Percentiles rank a stretch among this genome's conserved stretches.
Conservation (phyloP, 2,113 vertebrate species). For the Pollimyrus isidori region DNA sequence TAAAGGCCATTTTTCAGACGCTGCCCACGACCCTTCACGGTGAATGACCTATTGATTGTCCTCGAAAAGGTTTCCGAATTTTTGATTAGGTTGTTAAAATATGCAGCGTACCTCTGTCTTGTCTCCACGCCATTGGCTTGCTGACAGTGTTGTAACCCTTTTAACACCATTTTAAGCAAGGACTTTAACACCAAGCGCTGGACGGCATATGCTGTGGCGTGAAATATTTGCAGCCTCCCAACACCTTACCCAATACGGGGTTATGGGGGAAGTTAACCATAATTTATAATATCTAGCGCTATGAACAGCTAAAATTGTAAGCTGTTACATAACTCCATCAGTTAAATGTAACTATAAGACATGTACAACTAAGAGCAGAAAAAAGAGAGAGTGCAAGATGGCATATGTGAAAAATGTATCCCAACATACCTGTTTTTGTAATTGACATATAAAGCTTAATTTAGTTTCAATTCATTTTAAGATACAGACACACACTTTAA, state of each 20-base stretch:
- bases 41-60: not conserved
- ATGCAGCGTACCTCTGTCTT: not conserved
- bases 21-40: not conserved
- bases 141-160: not conserved
- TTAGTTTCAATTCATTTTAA: not conserved
- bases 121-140: not conserved
- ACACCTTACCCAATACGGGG: not conserved
- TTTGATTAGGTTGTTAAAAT: not conserved
- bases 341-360: not conserved
- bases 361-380: not conserved
- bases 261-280: not conserved
- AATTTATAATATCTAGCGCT: not conserved
- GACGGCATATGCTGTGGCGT: not conserved
- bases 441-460: not conserved
- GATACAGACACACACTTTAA: not conserved
- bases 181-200: not conserved
- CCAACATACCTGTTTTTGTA: not conserved
- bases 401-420: not conserved
- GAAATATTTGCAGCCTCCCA: not conserved
- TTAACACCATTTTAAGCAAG: not conserved
- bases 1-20: not conserved
- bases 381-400: not conserved
- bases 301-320: not conserved
- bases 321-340: not conserved
- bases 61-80: not conserved